phyloP scores from a whole-genome alignment of 2,888 invertebrate genomes.

The Lymantria dispar region DNA sequence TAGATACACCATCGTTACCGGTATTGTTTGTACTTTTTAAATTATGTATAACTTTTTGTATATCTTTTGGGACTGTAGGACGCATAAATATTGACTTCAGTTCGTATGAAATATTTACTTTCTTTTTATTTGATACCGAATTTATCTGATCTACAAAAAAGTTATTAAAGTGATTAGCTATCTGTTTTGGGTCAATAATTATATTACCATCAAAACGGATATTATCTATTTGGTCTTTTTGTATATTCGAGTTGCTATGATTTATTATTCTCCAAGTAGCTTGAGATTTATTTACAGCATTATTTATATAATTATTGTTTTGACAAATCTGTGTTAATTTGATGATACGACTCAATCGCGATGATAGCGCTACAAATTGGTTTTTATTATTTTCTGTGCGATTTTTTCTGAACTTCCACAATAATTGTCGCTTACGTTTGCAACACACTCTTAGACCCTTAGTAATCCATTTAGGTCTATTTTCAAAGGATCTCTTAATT shows the following conservation, averaged over 20 bases:
- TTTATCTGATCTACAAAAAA: neutral
- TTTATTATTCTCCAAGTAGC: slow-evolving; percentile 1
- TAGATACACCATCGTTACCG: slow-evolving; percentile 11
- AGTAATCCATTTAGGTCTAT: neutral
- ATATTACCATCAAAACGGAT: neutral
- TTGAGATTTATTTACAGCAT: neutral
- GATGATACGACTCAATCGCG: neutral
- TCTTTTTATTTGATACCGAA: neutral
- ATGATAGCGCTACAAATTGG: neutral
- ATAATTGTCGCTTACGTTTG: too few relatives aligned
- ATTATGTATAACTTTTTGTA: slow-evolving; percentile 4
- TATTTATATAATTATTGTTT: neutral
- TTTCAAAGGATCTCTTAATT: neutral
- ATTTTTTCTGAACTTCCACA: neutral
- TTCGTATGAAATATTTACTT: neutral
- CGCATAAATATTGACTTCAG: slow-evolving; percentile 7
- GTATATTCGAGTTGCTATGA: neutral
- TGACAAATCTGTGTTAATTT: neutral
- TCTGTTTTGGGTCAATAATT: neutral
- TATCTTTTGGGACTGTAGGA: slow-evolving; percentile 6
- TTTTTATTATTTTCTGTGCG: neutral
- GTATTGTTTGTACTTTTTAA: slow-evolving; percentile 13
- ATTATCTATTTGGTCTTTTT: neutral
- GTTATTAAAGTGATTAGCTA: neutral
- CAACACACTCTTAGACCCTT: neutral